Evolutionary conservation across 2,113 vertebrate species (phyloP).

Genomic region (Hypomesus transpacificus): DNA sequence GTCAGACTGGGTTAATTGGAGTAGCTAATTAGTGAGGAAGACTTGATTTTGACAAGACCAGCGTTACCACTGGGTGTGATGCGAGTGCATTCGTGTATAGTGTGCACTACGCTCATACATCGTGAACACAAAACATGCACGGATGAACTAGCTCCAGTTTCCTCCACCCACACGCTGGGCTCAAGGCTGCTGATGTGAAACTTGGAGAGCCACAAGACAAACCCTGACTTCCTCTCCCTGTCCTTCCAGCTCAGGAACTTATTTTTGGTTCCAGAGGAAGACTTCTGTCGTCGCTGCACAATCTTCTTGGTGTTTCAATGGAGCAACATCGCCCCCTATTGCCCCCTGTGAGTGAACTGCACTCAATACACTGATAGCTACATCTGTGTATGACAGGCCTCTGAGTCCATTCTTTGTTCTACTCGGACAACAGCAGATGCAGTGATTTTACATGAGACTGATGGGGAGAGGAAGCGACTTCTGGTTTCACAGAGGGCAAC

Average conservation of each 20-base stretch:
- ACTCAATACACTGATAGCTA: not conserved
- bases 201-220: constrained; percentile 16
- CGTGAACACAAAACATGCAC: too few species aligned
- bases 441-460: too few species aligned
- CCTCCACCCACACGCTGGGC: not conserved
- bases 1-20: not conserved
- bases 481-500: not conserved
- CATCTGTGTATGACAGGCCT: not conserved
- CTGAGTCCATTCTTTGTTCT: too few species aligned
- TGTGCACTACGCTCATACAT: too few species aligned
- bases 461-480: too few species aligned
- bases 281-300: not conserved
- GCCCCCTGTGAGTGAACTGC: not conserved
- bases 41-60: too few species aligned
- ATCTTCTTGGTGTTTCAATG: not conserved
- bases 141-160: too few species aligned
- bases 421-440: too few species aligned
- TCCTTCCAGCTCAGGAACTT: constrained; percentile 4
- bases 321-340: constrained; percentile 43
- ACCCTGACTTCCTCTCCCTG: not conserved
- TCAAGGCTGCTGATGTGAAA: constrained; percentile 7
- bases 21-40: too few species aligned
- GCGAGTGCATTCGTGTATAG: too few species aligned
- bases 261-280: not conserved
- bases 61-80: too few species aligned